A percentile compares a stretch with the other conserved stretches of the same genome.
Conservation (phyloP, 2,113 vertebrate species). For the Antennarius striatus region DNA sequence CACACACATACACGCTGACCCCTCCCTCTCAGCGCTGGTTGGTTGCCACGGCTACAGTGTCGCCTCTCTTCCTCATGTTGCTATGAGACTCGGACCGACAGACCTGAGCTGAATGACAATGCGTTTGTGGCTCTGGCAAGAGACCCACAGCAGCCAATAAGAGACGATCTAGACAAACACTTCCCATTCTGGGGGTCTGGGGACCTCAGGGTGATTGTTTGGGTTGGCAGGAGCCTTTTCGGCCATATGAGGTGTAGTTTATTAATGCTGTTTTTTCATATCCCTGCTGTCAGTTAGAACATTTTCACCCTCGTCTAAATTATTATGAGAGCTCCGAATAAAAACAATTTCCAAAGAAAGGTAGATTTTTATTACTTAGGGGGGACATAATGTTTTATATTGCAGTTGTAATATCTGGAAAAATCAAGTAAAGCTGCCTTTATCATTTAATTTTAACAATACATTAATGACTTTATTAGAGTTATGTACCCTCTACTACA, state of each 20-base stretch:
- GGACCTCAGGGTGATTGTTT: slow-evolving; percentile 46
- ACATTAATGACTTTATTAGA: too few species aligned
- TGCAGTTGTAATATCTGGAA: not conserved
- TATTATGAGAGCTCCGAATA: slow-evolving; percentile 1
- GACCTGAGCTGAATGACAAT: slow-evolving; percentile 78
- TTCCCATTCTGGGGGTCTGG: slow-evolving; percentile 49
- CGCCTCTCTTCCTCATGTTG: slow-evolving; percentile 75
- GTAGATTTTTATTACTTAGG: not conserved
- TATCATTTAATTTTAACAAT: too few species aligned
- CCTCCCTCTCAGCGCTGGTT: slow-evolving; percentile 69
- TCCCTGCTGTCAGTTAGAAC: slow-evolving; percentile 3
- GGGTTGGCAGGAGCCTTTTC: slow-evolving; percentile 51
- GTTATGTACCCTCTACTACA: too few species aligned
- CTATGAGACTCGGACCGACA: slow-evolving; percentile 75
- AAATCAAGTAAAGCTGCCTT: too few species aligned
- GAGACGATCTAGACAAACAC: slow-evolving; percentile 66
- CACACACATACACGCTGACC: slow-evolving; percentile 40
- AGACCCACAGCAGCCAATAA: slow-evolving; percentile 63
- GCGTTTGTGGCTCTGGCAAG: slow-evolving; percentile 61
- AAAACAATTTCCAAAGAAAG: not conserved
- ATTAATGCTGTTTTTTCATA: slow-evolving; percentile 27
- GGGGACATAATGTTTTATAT: too few species aligned
- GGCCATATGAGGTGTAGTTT: slow-evolving; percentile 25
- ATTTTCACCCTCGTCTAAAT: slow-evolving; percentile 1
- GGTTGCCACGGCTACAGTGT: slow-evolving; percentile 76